phyloP scores from a whole-genome alignment of 2,113 vertebrate genomes.

The Manacus vitellinus region DNA sequence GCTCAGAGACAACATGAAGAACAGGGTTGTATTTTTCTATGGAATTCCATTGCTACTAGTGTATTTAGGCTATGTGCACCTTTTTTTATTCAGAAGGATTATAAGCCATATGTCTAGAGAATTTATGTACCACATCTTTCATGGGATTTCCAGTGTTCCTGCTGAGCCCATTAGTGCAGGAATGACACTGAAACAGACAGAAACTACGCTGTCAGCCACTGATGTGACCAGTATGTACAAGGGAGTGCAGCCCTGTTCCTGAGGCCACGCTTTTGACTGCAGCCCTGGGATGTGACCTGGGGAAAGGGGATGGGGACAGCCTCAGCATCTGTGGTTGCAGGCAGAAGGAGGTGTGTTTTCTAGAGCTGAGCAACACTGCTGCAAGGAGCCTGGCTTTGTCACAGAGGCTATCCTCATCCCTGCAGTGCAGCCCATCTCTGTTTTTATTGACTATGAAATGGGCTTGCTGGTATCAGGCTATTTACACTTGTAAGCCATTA shows the following conservation, averaged over 20 bases:
- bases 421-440: not conserved
- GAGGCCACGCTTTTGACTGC: not conserved
- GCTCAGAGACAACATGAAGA: not conserved
- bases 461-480: rapidly evolving
- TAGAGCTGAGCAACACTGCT: rapidly evolving
- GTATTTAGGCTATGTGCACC: not conserved
- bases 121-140: not conserved
- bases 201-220: not conserved
- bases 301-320: not conserved
- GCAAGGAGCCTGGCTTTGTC: not conserved
- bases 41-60: not conserved
- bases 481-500: not conserved
- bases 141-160: not conserved
- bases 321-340: not conserved
- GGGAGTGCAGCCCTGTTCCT: not conserved
- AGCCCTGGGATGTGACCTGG: not conserved
- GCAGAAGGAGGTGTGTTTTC: not conserved
- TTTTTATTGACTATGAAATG: not conserved
- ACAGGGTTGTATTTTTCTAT: not conserved
- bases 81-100: not conserved
- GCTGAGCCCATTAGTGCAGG: not conserved
- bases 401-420: rapidly evolving
- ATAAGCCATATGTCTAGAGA: not conserved
- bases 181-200: not conserved
- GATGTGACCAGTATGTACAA: not conserved